Base-by-base conservation (phyloP, 92 coral and sea anemone species). In the Siderastrea radians region DNA sequence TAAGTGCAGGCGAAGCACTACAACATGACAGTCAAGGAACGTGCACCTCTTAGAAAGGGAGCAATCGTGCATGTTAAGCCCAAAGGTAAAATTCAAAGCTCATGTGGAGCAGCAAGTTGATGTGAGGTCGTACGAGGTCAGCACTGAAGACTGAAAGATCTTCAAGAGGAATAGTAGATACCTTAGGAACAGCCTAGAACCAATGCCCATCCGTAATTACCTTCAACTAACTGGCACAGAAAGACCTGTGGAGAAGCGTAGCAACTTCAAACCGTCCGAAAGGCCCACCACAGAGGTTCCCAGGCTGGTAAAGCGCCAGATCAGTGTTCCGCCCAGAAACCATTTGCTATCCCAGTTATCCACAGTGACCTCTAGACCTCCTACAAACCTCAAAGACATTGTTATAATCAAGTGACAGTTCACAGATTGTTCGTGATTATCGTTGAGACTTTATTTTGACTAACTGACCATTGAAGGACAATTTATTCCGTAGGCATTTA, bases 51-150 rank as follows among this genome's bases (percentile, higher is more conserved):
- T 2, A 77, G 67, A 68, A 64, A 77, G 1, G 84, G 90, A 78
- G 90, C 73, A 72, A 19, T 49, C 38, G 81, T 86, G 43, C 78
- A 17, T 65, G 84, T 77, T 47, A 86, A 78, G 52, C 90, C 84
- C 12, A 77, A 52, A n/a, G 90, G 68, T 48, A 74, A 50, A 44
- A 78, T 65, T 15, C 68, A 88, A 88, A 48, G 91, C 77, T 6
- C 47, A 66, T 16, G 87, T 88, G 7, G 87, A 81, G 45, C 67
- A 81, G 60, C 87, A 81, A 73, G 91, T 88, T 11, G 83, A 88
- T 50, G 81, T 88, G 66, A 88, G 87, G 68, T 88, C 91, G n/a
- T 72, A 81, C 68, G 81, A 88, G 3, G 76, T 88, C 57, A 73
- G 91, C 15, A 88, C 75, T n/a, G 91, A 88, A 69, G 83, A 81